Base-by-base conservation (phyloP, 1,140 invertebrate species). In the Drosophila ironensis region DNA sequence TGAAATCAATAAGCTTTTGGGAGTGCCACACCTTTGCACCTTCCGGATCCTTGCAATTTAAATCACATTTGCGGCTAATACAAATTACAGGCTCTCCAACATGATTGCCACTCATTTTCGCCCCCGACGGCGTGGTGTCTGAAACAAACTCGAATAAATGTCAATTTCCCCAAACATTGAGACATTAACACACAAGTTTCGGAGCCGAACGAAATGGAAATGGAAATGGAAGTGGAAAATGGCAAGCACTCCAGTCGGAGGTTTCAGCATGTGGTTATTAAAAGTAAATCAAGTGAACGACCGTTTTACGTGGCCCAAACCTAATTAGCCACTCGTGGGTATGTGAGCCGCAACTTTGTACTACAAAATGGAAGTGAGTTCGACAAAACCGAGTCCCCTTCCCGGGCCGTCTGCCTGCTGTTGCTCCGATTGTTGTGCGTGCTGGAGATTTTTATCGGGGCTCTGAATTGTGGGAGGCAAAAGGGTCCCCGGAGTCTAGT, bases 101-200 rank as follows among this genome's bases (percentile, higher is more conserved):
- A 25, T 38, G 46, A 54, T 72, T 59, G 22, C 46, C 68, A 50
- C 70, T 70, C 70, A 82, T 84, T 82, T 77, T 37, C 14, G 35
- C 33, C 33, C 35, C n/a, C n/a, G n/a, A n/a, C n/a, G n/a, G n/a
- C n/a, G n/a, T n/a, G n/a, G n/a, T n/a, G 41, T 44, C 33, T 16
- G 30, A 46, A 41, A 7, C 35, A 28, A 33, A 11, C 71, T 52
- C 63, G 54, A 66, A 71, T 82, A 82, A 82, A 82, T 82, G 78
- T 84, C 74, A 78, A 82, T 82, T 82, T 82, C 54, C 78, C 54
- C 53, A 4, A 48, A 30, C 74, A 82, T 82, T 77, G 66, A 63
- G 73, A 72, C 66, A 69, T 70, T 70, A 56, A 41, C 42, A 44
- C 42, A 44, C 40, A 24, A 66, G 28, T 52, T 64, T 41, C n/a